Base-by-base conservation (phyloP, 2,113 vertebrate species). In the Catharus minimus region DNA sequence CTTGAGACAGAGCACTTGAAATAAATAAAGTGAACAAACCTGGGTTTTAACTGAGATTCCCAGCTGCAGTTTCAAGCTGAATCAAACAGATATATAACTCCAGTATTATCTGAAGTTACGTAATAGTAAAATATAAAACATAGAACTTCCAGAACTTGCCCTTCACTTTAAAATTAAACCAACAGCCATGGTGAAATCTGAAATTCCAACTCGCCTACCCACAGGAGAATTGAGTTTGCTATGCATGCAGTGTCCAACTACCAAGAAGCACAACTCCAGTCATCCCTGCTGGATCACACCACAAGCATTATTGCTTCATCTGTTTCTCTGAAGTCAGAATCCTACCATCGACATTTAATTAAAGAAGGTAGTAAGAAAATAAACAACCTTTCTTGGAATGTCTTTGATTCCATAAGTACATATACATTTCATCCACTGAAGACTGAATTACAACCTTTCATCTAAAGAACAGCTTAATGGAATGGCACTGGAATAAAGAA, bases 361-460 rank as follows among this genome's bases (percentile, higher is more conserved):
- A 77, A 91, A 89, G 65, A 82, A 91, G 74, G 66, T 90, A 92
- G 55, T 83, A 94, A 83, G 77, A 95, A 94, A 96, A 93, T 44
- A 94, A 96, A 92, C 92, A 82, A 84, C 26, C 71, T 50, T 87
- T 79, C 89, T 77, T 69, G 90, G 92, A 92, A 93, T 74, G 81
- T 22, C 94, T 96, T 95, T 96, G 93, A 94, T 93, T 96, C 69
- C 17, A 8, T 56, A 74, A 92, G 73, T 41, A 83, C 73, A 81
- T 64, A 95, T 65, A 88, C 68, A 77, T 82, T 94, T 78, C 82
- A 92, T 85, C 67, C 76, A 68, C 56, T 61, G 88, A 82, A 92
- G 86, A 81, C 82, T 86, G 91, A 94, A 90, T 95, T 95, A 87
- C 61, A 90, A 60, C 44, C 89, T 92, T 92, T 92, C 89, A 89